These are phyloP conservation scores for Mungos mungo DNA, from an alignment of 2,113 vertebrate species.

Conservation along the genomic window DNA sequence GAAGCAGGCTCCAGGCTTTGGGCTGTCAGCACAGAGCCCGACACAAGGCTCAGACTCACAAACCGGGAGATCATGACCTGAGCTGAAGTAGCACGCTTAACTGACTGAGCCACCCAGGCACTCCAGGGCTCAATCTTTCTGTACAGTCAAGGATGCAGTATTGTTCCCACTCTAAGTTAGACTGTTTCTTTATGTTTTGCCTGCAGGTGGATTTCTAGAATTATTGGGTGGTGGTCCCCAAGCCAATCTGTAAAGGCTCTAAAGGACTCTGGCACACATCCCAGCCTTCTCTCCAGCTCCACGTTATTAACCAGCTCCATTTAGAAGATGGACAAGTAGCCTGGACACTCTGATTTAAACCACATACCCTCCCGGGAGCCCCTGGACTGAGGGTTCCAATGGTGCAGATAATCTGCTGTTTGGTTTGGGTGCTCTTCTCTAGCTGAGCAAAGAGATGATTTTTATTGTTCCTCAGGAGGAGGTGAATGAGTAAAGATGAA, in stretches of 20 bases:
- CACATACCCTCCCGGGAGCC: background rate
- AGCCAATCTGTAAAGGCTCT: background rate
- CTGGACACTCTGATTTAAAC: constrained; percentile 47
- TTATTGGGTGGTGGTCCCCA: background rate
- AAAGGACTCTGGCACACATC: background rate
- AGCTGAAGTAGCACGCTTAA: no score
- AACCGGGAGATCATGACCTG: no score
- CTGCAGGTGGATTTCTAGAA: constrained; percentile 48
- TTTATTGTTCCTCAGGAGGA: background rate
- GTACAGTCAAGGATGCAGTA: background rate
- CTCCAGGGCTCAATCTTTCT: background rate
- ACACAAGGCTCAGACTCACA: no score
- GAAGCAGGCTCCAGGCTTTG: no score
- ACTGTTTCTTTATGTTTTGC: background rate
- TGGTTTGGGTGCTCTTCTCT: constrained; percentile 62
- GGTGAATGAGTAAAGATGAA: constrained; percentile 55
- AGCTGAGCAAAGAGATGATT: constrained; percentile 53
- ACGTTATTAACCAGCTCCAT: background rate
- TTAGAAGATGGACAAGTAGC: constrained; percentile 59
- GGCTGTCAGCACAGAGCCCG: no score
- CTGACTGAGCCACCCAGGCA: no score
- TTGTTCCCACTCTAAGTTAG: background rate
- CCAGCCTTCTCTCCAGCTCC: background rate
- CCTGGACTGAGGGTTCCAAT: constrained; percentile 40
- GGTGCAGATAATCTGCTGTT: constrained; percentile 52